phyloP scores from a whole-genome alignment of 2,888 invertebrate species.

The Zygaena filipendulae region DNA sequence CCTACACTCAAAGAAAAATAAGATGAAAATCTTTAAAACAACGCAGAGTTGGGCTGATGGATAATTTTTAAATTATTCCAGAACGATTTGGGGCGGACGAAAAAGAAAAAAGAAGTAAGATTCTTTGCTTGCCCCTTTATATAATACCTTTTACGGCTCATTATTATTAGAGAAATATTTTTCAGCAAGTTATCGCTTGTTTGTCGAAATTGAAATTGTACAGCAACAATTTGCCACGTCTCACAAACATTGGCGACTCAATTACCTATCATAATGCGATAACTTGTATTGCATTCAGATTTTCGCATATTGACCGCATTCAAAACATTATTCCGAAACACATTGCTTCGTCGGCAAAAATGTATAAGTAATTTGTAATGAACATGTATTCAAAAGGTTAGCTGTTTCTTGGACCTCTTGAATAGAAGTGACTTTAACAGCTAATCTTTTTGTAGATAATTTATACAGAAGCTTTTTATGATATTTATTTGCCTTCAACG shows the following conservation, averaged over 20 bases:
- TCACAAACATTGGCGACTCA: conserved; percentile 40
- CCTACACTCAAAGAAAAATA: no score
- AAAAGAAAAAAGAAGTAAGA: conserved; percentile 99
- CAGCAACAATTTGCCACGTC: conserved; percentile 27
- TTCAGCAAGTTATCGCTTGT: conserved; percentile 63
- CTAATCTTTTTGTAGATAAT: conserved; percentile 41
- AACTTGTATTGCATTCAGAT: conserved; percentile 56
- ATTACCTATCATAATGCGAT: conserved; percentile 46
- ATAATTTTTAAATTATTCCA: conserved; percentile 73
- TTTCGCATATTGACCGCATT: conserved; percentile 54
- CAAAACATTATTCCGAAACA: conserved; percentile 49
- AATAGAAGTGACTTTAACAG: conserved; percentile 31
- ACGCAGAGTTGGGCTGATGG: no score
- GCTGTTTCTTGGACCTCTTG: no score
- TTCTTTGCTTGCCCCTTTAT: conserved; percentile 70
- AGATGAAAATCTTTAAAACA: no score
- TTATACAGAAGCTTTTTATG: conserved; percentile 38
- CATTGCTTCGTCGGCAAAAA: conserved; percentile 58
- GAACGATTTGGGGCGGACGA: conserved; percentile 95
- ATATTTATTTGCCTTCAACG: conserved; percentile 47
- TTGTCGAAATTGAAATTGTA: conserved; percentile 37
- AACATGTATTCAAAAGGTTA: conserved; percentile 37
- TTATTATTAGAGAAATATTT: conserved; percentile 56
- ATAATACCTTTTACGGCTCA: conserved; percentile 57
- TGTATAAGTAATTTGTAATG: conserved; percentile 24